Base-by-base conservation (phyloP, 2,113 vertebrate species). In the Meleagris gallopavo region DNA sequence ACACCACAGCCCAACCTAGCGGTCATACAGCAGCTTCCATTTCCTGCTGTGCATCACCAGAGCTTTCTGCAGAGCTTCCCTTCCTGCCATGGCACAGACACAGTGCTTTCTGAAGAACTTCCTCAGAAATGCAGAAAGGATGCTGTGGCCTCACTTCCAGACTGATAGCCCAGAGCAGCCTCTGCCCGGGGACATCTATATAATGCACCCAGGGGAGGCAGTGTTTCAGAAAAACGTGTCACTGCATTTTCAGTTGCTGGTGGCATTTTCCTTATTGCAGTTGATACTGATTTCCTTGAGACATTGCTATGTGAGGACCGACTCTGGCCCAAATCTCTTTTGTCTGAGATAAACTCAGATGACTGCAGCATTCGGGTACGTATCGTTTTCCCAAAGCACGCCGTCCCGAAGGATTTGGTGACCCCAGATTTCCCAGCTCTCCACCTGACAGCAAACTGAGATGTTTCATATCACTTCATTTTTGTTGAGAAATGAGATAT, bases 41-140 rank as follows among this genome's bases (percentile, higher is more conserved):
- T 85, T 54, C 58, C 82, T 90, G 34, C 54, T 55, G 64, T 20
- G 1, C 61, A 71, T 79, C 57, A 76, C 86, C 76, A 10, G 46
- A 34, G 13, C 55, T 29, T 40, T 78, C 85, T 79, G 27, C 24
- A 76, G 58, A 93, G 54, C 43, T 93, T 74, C 70, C 89, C 57
- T 78, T 92, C 80, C 45, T 72, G 22, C 77, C 24, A 11, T 4
- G 24, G 48, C 48, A 13, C 70, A 86, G 86, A 32, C 2, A 17
- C 32, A 25, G 4, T 65, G 46, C 77, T 75, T 95, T 89, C 52
- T 76, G 62, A 91, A 82, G 57, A 75, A 89, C 52, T 90, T 96
- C 48, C 57, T 75, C 78, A 60, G 84, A 84, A 78, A 92, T 71
- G 88, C 86, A 83, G 90, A 92, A 83, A 88, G 83, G 83, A 76